phyloP scores from a whole-genome alignment of 2,113 vertebrate genomes.

The Oncorhynchus masou region DNA sequence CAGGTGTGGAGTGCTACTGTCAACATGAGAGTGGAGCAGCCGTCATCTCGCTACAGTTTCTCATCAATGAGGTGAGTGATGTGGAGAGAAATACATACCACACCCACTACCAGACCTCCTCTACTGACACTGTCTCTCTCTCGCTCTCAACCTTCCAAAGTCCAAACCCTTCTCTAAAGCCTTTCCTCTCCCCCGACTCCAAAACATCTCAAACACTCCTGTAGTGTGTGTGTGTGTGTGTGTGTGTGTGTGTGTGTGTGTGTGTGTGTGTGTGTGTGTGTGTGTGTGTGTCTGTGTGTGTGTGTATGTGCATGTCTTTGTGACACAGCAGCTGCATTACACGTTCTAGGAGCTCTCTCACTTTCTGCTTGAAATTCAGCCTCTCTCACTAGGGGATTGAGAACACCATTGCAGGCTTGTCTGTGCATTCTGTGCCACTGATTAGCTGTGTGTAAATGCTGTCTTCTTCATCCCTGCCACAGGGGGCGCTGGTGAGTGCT shows the following conservation, averaged over 20 bases:
- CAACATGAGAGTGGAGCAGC: slow-evolving; percentile 94
- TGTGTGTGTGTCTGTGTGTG: too few species aligned
- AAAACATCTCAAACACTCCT: too few species aligned
- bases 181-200: too few species aligned
- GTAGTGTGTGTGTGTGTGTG: too few species aligned
- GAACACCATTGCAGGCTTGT: not conserved
- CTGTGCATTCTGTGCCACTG: not conserved
- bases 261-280: too few species aligned
- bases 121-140: too few species aligned
- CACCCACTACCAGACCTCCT: not conserved
- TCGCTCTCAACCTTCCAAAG: too few species aligned
- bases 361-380: slow-evolving; percentile 45
- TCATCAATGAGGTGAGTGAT: not conserved
- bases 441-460: not conserved
- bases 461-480: not conserved
- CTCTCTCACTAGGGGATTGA: slow-evolving; percentile 33
- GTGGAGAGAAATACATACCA: not conserved
- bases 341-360: slow-evolving; percentile 51
- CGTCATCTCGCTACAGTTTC: slow-evolving; percentile 96
- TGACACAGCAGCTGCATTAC: slow-evolving; percentile 60
- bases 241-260: too few species aligned
- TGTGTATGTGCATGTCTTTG: not conserved
- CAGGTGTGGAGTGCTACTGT: slow-evolving; percentile 97
- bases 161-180: too few species aligned
- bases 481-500: slow-evolving; percentile 98